A percentile compares a stretch with the other conserved stretches of the same genome.
These are phyloP conservation scores for Axis porcinus DNA, from an alignment of 2,113 vertebrate species.

Conservation along the genomic window DNA sequence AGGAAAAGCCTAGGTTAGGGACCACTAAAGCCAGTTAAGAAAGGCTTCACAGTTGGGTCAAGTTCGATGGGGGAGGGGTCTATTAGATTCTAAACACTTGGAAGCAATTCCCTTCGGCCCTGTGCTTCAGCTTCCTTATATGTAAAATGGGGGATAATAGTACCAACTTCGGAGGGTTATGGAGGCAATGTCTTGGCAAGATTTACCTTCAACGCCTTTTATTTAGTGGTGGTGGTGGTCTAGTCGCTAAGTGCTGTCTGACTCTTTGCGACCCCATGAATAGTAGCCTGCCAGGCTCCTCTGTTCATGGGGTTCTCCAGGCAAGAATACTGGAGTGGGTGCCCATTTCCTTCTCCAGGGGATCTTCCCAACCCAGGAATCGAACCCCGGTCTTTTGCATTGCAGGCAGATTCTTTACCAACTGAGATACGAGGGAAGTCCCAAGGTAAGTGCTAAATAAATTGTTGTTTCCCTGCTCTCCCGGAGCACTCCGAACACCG, in stretches of 20 bases:
- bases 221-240: neutral
- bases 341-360: neutral
- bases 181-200: neutral
- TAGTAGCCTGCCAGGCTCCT: neutral
- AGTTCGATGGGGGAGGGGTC: neutral
- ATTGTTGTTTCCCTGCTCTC: neutral
- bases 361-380: neutral
- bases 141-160: neutral
- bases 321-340: neutral
- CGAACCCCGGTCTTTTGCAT: neutral
- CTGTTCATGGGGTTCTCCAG: neutral
- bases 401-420: neutral
- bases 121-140: neutral
- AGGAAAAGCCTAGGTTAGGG: neutral
- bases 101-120: neutral
- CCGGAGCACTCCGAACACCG: neutral
- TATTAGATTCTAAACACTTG: neutral
- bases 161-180: neutral
- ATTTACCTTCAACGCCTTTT: neutral
- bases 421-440: neutral
- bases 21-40: neutral
- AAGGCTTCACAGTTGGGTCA: neutral
- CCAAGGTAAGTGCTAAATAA: neutral
- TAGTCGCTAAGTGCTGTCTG: neutral
- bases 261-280: neutral